Percentiles rank a stretch among this genome's conserved stretches.
Evolutionary conservation across 2,797 vertebrate species (phyloP).

Genomic region (Corythornis leucogaster): DNA sequence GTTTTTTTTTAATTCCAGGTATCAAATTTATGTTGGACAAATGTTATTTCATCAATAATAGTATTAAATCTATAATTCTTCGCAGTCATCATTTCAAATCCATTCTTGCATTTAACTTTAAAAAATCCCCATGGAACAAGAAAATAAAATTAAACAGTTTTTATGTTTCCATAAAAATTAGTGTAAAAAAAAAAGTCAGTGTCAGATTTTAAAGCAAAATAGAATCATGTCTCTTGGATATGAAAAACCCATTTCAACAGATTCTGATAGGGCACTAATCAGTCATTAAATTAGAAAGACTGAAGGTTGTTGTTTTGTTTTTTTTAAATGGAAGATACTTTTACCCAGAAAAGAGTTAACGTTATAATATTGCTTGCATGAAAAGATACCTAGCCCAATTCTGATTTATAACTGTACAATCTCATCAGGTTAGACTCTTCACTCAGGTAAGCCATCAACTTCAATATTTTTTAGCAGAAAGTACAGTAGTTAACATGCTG

Average conservation of each 20-base stretch:
- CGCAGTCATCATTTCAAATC: background rate
- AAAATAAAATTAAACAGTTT: background rate
- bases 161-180: background rate
- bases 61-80: background rate
- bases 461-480: background rate
- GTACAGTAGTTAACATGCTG: background rate
- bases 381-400: background rate
- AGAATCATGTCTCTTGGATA: background rate
- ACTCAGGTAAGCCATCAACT: background rate
- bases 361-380: background rate
- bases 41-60: background rate
- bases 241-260: background rate
- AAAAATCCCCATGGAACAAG: accelerated
- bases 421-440: background rate
- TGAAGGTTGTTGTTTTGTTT: background rate
- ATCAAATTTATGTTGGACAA: background rate
- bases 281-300: background rate
- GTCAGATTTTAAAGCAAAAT: background rate
- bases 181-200: too few species aligned
- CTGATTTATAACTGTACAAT: background rate
- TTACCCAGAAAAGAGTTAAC: background rate
- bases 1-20: background rate
- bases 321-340: background rate
- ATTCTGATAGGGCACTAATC: background rate
- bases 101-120: background rate